A percentile compares a stretch with the other conserved stretches of the same genome.
phyloP scores from a whole-genome alignment of 2,797 vertebrate species.

The Chloroceryle inda region DNA sequence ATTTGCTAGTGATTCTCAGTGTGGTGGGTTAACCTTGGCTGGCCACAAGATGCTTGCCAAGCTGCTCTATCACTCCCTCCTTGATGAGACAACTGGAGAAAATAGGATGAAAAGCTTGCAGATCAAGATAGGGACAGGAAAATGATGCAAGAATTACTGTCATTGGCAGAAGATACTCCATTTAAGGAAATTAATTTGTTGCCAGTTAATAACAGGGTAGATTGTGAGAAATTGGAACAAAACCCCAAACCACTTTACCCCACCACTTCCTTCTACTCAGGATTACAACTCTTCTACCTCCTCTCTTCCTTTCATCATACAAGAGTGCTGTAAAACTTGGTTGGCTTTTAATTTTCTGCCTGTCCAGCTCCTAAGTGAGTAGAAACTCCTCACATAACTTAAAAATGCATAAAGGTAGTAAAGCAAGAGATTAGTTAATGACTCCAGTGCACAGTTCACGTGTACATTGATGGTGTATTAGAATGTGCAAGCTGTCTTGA shows the following conservation, averaged over 20 bases:
- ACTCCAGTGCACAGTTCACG: not conserved
- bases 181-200: not conserved
- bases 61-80: fast-evolving
- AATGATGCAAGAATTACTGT: not conserved
- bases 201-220: not conserved
- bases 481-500: not conserved
- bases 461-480: not conserved
- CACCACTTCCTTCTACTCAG: not conserved
- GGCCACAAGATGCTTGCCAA: not conserved
- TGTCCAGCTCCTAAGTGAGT: not conserved
- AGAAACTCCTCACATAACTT: not conserved
- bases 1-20: not conserved
- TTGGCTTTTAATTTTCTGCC: not conserved
- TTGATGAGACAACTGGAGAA: not conserved
- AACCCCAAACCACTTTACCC: not conserved
- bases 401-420: not conserved
- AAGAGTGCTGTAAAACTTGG: not conserved
- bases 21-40: not conserved
- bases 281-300: not conserved
- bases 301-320: not conserved
- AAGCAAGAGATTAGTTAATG: not conserved
- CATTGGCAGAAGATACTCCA: not conserved
- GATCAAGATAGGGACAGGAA: not conserved
- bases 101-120: not conserved
- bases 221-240: not conserved